Evolutionary conservation across 2,797 vertebrate species (phyloP), one percentile per base, ranked within the genome.

Genomic region (Sebastes diaconus): DNA sequence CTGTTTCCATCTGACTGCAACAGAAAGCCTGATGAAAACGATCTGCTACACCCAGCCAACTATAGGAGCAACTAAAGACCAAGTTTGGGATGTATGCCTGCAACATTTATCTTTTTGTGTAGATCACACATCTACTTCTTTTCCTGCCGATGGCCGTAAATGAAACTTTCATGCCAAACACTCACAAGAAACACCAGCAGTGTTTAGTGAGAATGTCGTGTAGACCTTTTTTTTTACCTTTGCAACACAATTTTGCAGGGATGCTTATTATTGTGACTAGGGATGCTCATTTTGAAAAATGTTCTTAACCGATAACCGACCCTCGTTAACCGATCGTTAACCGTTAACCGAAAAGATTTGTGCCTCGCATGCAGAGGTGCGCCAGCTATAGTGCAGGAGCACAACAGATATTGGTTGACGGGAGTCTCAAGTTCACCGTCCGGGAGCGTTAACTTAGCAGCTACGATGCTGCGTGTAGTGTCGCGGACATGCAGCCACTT

Each of bases 1-100:
- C 55, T 77, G 64, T 68, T 85, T 87, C 59, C 32, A 39, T 76
- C 18, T 39, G 24, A 58, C 68, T 72, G 22, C 16, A 4, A 75
- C 34, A 73, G 55, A 79, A 66, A 6, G 58, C 20, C 25, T 29
- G 30, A 30, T 75, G 16, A 68, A 78, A 85, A 84, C 60, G 54
- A 25, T 46, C 30, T 81, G 73, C 50, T 36, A 7, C 12, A 39
- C 13, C 11, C 20, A 61, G 36, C 11, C 76, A 61, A 60, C 72
- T 71, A n/a, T 22, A 13, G 52, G 32, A 65, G 60, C 18, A 52
- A 30, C 34, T 60, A 10, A n/a, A 55, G 42, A 42, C 8, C 60
- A 34, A 39, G 77, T 68, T 64, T 60, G 50, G 65, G 34, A 68
- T 58, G 20, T 39, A 27, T 58, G 14, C 54, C 32, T 59, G 57